Percentiles rank a stretch among this genome's conserved stretches.
Evolutionary conservation across 2,888 invertebrate genomes (phyloP).

Genomic region (Conops quadrifasciatus): DNA sequence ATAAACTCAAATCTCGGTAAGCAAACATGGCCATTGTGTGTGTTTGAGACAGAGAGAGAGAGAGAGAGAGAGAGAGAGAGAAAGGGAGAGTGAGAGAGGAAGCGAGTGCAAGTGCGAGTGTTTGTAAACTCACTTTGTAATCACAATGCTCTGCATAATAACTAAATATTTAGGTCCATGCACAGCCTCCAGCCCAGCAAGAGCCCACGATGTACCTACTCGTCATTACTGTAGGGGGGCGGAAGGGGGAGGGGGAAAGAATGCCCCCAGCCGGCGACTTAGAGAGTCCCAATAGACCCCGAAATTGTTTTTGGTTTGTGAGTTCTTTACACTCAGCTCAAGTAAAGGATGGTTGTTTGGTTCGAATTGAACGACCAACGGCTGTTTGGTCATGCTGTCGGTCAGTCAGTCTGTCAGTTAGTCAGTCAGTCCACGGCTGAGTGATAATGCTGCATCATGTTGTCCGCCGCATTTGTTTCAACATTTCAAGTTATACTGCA

Average conservation of each 20-base stretch:
- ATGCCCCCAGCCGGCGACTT: background rate
- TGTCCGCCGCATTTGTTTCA: slow-evolving; percentile 33
- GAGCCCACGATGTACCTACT: no score
- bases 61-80: background rate
- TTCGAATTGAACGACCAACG: background rate
- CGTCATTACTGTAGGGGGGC: no score
- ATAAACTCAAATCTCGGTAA: slow-evolving; percentile 41
- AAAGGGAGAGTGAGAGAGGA: background rate
- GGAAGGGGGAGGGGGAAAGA: no score
- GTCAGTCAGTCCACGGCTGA: slow-evolving; percentile 3
- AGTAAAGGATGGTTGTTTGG: no score
- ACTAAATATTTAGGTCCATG: slow-evolving; percentile 8
- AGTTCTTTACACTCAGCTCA: no score
- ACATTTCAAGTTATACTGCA: slow-evolving; percentile 33
- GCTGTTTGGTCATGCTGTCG: background rate
- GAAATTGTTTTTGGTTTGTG: background rate
- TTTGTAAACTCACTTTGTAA: background rate
- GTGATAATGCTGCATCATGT: slow-evolving; percentile 29
- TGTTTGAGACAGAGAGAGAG: background rate
- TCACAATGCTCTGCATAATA: slow-evolving; percentile 28
- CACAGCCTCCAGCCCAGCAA: background rate
- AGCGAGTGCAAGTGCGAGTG: background rate
- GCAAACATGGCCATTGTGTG: background rate
- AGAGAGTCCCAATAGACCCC: background rate
- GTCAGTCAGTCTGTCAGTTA: no score